Evolutionary conservation across 2,113 vertebrate genomes (phyloP), one percentile per base, ranked within the genome.

Genomic region (Grallaria varia): DNA sequence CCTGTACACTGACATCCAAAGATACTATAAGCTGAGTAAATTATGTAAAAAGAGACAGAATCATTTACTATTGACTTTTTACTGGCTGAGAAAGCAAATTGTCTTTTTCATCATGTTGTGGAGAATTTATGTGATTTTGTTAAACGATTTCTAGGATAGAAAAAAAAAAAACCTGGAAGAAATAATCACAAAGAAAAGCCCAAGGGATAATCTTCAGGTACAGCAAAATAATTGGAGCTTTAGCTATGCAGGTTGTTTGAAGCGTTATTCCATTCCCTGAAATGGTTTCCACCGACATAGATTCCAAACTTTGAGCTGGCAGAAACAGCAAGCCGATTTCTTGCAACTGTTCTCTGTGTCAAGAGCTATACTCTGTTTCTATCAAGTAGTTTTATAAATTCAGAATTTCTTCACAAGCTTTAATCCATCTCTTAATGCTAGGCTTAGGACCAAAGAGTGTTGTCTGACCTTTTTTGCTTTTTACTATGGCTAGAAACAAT

Each of bases 181-280:
- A 96, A 91, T 58, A 95, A 86, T 76, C 8, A 1, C 84, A 91
- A 63, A 83, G 68, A 55, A 94, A 66, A 74, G 62, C 84, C 77
- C 69, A 85, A 94, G 86, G 79, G 72, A 80, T 94, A 73, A 85
- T 91, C 81, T 94, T 92, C 74, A 90, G 84, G 77, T 94, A 80
- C 45, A 83, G 59, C 25, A 67, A 84, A 84, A 83, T 93, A 94
- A 84, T 84, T 91, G 66, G 74, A 87, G 58, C 58, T 89, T 79
- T 76, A 89, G 71, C 63, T 68, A 2, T 79, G 30, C 16, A 55
- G 58, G 45, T 84, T 85, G 62, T 91, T 89, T 91, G 87, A 94
- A 90, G 86, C 35, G 6, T 63, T 50, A 80, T 93, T 93, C 87
- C 40, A 44, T 93, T 84, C 73, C 80, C 45, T 88, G 78, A 83